Percentiles rank a stretch among this genome's conserved stretches.
Evolutionary conservation across 2,113 vertebrate species (phyloP).

Genomic region (Cynopterus brachyotis): DNA sequence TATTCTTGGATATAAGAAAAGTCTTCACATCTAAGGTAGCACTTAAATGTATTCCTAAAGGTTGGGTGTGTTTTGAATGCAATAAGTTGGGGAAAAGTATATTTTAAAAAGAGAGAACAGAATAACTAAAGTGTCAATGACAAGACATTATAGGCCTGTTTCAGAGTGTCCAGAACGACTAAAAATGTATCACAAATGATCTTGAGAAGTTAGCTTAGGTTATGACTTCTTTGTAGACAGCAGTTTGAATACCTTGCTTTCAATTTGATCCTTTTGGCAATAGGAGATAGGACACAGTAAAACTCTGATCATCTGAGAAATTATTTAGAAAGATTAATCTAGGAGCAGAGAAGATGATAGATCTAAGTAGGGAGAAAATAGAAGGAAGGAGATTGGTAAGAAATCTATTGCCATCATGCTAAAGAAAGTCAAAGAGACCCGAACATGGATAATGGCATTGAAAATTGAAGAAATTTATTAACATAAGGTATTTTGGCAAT

Average conservation of each 20-base stretch:
- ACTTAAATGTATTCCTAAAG: not conserved
- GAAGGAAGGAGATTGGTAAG: not conserved
- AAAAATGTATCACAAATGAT: not conserved
- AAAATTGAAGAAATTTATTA: not conserved
- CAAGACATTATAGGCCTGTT: not conserved
- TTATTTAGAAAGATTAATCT: not conserved
- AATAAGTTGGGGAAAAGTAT: not conserved
- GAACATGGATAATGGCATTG: not conserved
- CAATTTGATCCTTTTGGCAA: not conserved
- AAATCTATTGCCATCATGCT: not conserved
- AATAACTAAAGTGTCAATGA: not conserved
- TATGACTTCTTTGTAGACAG: not conserved
- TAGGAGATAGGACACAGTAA: not conserved
- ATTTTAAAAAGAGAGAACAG: not conserved
- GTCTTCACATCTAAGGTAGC: not conserved
- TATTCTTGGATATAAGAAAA: not conserved
- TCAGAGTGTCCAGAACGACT: not conserved
- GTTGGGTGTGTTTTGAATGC: not conserved
- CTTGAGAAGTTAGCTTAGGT: not conserved
- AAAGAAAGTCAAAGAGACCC: not conserved
- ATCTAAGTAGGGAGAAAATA: not conserved
- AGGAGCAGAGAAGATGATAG: not conserved
- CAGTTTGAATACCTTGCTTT: not conserved
- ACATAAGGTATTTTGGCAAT: not conserved
- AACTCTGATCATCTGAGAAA: not conserved